phyloP scores from a whole-genome alignment of 2,113 vertebrate genomes.

The Ammodytes dubius region DNA sequence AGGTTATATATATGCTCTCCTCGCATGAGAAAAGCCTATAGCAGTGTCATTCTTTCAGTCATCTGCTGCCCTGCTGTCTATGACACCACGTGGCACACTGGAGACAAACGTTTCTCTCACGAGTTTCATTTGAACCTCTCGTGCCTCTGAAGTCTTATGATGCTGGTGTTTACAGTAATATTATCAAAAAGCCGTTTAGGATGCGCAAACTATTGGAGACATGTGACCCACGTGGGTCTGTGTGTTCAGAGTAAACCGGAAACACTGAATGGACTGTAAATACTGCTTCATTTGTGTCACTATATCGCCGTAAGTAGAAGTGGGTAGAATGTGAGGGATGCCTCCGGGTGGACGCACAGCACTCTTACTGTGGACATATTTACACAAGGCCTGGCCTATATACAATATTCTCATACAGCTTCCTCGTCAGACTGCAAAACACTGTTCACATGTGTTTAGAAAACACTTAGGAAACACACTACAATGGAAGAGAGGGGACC shows the following conservation, averaged over 20 bases:
- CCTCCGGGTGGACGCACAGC: background rate
- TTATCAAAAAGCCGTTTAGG: background rate
- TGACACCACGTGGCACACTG: constrained; percentile 8
- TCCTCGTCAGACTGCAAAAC: background rate
- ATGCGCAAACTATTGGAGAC: background rate
- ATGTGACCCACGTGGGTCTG: no score
- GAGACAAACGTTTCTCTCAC: background rate
- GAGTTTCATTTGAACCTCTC: background rate
- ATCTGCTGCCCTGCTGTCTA: constrained; percentile 10
- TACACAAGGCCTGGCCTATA: no score
- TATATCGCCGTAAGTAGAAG: background rate
- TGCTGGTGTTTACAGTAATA: background rate
- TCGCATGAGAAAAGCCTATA: background rate
- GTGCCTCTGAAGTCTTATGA: background rate
- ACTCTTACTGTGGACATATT: background rate
- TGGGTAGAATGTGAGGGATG: background rate
- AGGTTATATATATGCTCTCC: background rate
- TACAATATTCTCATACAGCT: background rate
- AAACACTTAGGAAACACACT: no score
- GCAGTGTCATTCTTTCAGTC: background rate
- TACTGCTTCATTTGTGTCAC: background rate
- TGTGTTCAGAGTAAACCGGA: background rate
- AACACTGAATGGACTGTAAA: background rate
- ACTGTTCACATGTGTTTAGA: background rate
- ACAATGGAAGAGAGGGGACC: background rate